phyloP scores from a whole-genome alignment of 2,113 vertebrate genomes.

The Asarcornis scutulata region DNA sequence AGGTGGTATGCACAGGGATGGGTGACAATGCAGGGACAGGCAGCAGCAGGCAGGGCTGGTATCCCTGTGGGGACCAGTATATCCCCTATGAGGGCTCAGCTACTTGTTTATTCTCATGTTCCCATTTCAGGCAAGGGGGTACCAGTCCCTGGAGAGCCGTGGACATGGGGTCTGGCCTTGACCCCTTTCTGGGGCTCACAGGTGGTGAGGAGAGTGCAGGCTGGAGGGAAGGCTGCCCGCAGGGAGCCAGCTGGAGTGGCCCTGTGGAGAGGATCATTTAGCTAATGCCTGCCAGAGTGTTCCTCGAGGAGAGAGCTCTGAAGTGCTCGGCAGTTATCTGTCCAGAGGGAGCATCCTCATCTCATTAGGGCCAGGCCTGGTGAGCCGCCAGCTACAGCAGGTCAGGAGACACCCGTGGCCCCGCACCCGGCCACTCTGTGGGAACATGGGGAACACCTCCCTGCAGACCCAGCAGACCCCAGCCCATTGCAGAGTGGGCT shows the following conservation, averaged over 20 bases:
- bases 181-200: neutral
- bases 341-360: neutral
- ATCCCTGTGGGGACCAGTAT: neutral
- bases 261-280: constrained; percentile 9
- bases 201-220: neutral
- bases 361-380: neutral
- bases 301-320: constrained; percentile 42
- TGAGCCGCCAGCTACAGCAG: neutral
- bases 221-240: rapidly evolving
- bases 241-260: neutral
- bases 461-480: neutral
- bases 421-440: neutral
- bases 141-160: neutral
- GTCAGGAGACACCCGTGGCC: rapidly evolving
- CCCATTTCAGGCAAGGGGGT: neutral
- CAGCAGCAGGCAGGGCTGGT: neutral
- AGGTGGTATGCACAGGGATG: rapidly evolving
- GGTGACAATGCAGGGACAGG: neutral
- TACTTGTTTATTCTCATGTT: rapidly evolving
- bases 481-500: neutral
- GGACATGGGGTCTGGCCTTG: neutral
- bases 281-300: constrained; percentile 22
- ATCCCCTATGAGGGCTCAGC: neutral
- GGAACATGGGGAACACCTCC: neutral
- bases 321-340: constrained; percentile 27